Conservation (phyloP, 2,113 vertebrate genomes). For the Colistium nudipinnis region DNA sequence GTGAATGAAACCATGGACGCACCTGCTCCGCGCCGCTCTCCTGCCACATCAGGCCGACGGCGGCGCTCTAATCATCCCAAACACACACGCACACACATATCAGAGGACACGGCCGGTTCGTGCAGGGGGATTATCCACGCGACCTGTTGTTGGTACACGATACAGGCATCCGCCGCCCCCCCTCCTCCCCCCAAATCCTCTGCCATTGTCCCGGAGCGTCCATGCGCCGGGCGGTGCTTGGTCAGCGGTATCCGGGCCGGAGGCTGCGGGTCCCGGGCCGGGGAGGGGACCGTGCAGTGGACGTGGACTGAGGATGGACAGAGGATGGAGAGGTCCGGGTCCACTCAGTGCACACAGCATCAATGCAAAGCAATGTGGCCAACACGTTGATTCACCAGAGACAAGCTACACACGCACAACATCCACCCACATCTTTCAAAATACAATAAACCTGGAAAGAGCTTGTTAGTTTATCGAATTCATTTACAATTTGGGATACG, state of each 20-base stretch:
- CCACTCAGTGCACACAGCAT: slow-evolving; percentile 47
- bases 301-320: slow-evolving; percentile 33
- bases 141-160: slow-evolving; percentile 71
- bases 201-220: slow-evolving; percentile 67
- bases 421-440: slow-evolving; percentile 55
- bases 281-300: slow-evolving; percentile 8
- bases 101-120: too few relatives aligned
- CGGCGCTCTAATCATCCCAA: slow-evolving; percentile 54
- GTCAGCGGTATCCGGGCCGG: slow-evolving; percentile 44
- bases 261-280: slow-evolving; percentile 9
- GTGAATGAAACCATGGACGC: slow-evolving; percentile 41
- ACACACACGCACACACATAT: too few relatives aligned
- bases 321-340: slow-evolving; percentile 1
- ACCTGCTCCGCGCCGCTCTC: slow-evolving; percentile 72
- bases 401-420: neutral
- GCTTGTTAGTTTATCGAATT: too few relatives aligned
- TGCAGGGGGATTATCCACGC: slow-evolving; percentile 71
- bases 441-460: slow-evolving; percentile 29
- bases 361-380: slow-evolving; percentile 36
- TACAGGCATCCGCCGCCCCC: too few relatives aligned
- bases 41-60: slow-evolving; percentile 65
- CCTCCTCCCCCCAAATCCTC: slow-evolving; percentile 69
- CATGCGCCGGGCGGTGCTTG: slow-evolving; percentile 58
- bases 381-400: slow-evolving; percentile 45
- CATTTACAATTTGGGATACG: too few relatives aligned